A percentile compares a stretch with the other conserved stretches of the same genome.
These are phyloP conservation scores for Romanogobio albipinnatus DNA, from an alignment of 2,113 vertebrate species.

Conservation along the genomic window DNA sequence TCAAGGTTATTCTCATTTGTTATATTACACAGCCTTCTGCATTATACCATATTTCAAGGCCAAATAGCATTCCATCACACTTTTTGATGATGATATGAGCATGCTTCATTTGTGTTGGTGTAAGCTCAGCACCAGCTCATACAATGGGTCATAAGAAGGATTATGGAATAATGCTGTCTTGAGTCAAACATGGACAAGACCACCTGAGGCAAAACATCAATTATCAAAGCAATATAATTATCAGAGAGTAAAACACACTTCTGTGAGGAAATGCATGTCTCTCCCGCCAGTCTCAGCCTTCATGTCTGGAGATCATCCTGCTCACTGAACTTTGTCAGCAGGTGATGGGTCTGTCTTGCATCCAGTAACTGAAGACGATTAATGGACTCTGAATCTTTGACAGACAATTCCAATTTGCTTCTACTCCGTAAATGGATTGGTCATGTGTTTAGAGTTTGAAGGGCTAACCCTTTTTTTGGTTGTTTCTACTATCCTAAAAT, in stretches of 20 bases:
- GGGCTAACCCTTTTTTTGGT: background rate
- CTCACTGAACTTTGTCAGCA: background rate
- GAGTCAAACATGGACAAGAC: background rate
- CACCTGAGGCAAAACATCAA: background rate
- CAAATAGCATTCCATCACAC: too few relatives aligned
- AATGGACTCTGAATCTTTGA: background rate
- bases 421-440: background rate
- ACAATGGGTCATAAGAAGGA: background rate
- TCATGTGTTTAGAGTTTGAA: too few relatives aligned
- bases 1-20: too few relatives aligned
- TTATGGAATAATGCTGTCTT: background rate
- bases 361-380: background rate
- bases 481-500: background rate
- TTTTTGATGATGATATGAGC: too few relatives aligned
- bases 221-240: background rate
- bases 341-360: background rate
- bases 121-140: background rate
- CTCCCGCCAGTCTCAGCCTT: background rate
- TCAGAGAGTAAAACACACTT: background rate
- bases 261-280: background rate
- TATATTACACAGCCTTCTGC: too few relatives aligned
- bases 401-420: background rate
- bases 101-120: too few relatives aligned
- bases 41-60: too few relatives aligned
- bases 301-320: background rate